Conservation (phyloP, 1,140 invertebrate genomes). For the Trachymyrmex septentrionalis region DNA sequence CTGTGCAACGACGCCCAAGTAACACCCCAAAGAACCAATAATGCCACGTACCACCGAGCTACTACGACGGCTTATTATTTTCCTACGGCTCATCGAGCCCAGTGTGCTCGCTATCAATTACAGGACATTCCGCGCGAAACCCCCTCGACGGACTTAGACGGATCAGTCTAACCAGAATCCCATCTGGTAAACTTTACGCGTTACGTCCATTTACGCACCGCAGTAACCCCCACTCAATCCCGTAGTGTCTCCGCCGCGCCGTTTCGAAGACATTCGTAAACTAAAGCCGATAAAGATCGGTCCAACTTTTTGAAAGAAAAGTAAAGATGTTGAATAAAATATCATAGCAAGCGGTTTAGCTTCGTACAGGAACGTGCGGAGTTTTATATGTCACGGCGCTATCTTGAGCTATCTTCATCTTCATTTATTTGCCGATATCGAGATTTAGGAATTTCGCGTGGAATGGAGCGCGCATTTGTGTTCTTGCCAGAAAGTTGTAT, state of each 20-base stretch:
- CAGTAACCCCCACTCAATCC: slow-evolving; percentile 49
- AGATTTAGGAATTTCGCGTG: slow-evolving; percentile 34
- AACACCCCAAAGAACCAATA: slow-evolving; percentile 76
- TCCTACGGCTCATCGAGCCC: slow-evolving; percentile 81
- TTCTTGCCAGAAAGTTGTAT: slow-evolving; percentile 3
- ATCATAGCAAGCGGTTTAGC: neutral
- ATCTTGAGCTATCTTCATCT: slow-evolving; percentile 10
- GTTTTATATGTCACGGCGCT: neutral
- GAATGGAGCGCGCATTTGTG: slow-evolving; percentile 4
- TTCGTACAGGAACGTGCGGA: neutral
- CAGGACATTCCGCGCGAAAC: slow-evolving; percentile 78
- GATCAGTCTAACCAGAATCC: slow-evolving; percentile 84
- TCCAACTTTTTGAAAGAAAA: slow-evolving; percentile 17
- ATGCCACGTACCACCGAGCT: slow-evolving; percentile 69
- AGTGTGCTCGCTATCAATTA: slow-evolving; percentile 82
- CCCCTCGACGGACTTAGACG: slow-evolving; percentile 78
- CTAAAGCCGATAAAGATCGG: slow-evolving; percentile 24
- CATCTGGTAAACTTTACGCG: slow-evolving; percentile 82
- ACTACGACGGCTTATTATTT: slow-evolving; percentile 81
- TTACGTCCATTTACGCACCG: slow-evolving; percentile 71
- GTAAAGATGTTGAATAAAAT: slow-evolving; percentile 28
- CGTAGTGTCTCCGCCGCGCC: neutral
- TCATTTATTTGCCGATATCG: slow-evolving; percentile 19
- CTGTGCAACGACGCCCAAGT: slow-evolving; percentile 73
- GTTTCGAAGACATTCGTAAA: slow-evolving; percentile 31